Conservation (phyloP, 2,888 invertebrate genomes). For the Drosophila acutilabella region DNA sequence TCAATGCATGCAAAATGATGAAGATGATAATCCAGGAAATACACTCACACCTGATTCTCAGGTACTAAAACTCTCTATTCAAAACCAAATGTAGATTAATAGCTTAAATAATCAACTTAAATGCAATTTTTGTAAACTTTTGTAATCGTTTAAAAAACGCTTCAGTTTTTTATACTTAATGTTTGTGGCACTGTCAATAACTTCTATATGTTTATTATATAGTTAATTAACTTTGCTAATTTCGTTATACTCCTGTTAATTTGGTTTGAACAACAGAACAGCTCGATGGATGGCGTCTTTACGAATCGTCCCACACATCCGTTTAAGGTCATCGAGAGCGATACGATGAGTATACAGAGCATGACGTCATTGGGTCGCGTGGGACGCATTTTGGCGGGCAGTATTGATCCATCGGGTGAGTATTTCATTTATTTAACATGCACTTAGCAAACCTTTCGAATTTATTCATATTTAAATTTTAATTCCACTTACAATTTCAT, state of each 20-base stretch:
- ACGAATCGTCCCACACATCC: constrained; percentile 90
- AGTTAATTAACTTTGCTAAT: constrained; percentile 39
- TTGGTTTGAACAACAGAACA: constrained; percentile 81
- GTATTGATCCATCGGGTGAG: constrained; percentile 87
- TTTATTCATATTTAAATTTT: constrained; percentile 21
- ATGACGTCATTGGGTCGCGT: constrained; percentile 94
- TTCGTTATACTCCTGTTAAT: constrained; percentile 6
- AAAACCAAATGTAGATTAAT: constrained; percentile 29
- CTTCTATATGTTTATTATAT: constrained; percentile 1
- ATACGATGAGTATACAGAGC: constrained; percentile 94
- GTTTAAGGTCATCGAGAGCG: constrained; percentile 94
- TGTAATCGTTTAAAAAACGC: constrained; percentile 23
- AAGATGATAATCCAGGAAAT: constrained; percentile 90
- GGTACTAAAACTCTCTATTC: constrained; percentile 81
- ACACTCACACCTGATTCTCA: constrained; percentile 91
- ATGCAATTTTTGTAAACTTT: constrained; percentile 6
- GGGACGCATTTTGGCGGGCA: constrained; percentile 91
- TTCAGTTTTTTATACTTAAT: constrained; percentile 16
- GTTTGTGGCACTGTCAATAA: constrained; percentile 14
- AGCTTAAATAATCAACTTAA: constrained; percentile 20
- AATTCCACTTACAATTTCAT: neutral
- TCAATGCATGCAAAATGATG: constrained; percentile 94
- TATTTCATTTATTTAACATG: constrained; percentile 6
- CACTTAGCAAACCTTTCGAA: constrained; percentile 26
- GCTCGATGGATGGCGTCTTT: constrained; percentile 91